Evolutionary conservation across 1,140 invertebrate genomes (phyloP).

Genomic region (Hyposmocoma kahamanoa): DNA sequence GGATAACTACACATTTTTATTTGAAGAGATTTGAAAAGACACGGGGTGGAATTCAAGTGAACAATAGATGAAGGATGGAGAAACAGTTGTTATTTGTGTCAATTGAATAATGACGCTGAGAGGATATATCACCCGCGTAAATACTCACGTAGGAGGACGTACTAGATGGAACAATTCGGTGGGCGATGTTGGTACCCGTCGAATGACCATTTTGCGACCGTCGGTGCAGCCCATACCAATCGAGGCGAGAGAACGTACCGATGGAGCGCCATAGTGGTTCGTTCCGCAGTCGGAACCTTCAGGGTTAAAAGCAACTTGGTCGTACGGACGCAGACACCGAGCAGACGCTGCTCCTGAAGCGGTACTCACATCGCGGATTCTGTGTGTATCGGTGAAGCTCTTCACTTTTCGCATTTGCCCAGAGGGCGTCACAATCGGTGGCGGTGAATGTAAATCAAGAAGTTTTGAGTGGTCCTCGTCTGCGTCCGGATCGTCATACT

Average conservation of each 20-base stretch:
- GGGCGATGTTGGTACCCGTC: slow-evolving; percentile 86
- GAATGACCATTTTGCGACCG: slow-evolving; percentile 87
- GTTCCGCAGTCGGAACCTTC: slow-evolving; percentile 68
- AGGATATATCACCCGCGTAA: slow-evolving; percentile 51
- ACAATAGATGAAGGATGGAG: slow-evolving; percentile 10
- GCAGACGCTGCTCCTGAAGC: slow-evolving; percentile 62
- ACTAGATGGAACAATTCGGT: slow-evolving; percentile 87
- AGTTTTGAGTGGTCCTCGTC: slow-evolving; percentile 49
- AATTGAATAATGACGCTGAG: slow-evolving; percentile 59
- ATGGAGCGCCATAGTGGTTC: slow-evolving; percentile 76
- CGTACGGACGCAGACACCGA: slow-evolving; percentile 59
- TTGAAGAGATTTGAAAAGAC: too few relatives aligned
- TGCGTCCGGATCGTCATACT: slow-evolving; percentile 47
- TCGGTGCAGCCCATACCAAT: slow-evolving; percentile 90
- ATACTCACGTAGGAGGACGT: slow-evolving; percentile 86
- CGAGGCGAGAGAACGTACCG: slow-evolving; percentile 84
- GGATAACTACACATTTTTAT: background rate
- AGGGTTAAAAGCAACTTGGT: slow-evolving; percentile 53
- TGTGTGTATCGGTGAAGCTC: slow-evolving; percentile 62
- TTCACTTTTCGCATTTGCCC: slow-evolving; percentile 67
- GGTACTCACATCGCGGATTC: slow-evolving; percentile 56
- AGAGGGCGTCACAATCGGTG: slow-evolving; percentile 55
- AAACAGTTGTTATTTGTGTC: slow-evolving; percentile 23
- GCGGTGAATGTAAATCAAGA: slow-evolving; percentile 39
- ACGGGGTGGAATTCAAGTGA: too few relatives aligned